Base-by-base conservation (phyloP, 1,140 invertebrate genomes). In the Panagrolaimus sp. region DNA sequence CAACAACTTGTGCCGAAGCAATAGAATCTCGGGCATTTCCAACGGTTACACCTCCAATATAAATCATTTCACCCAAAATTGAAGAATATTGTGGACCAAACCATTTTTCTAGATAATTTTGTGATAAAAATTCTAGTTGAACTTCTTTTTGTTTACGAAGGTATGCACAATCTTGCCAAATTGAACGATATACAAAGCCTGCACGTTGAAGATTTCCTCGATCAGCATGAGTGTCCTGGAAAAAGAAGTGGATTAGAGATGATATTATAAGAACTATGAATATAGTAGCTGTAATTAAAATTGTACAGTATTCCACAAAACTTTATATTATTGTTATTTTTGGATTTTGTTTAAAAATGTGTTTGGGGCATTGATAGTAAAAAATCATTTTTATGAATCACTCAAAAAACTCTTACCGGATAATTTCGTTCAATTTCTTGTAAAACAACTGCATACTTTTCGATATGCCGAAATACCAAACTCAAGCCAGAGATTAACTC, bases 131-230 rank as follows among this genome's bases (percentile, higher is more conserved):
- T 86, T 97, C 93, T 48, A 96, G 85, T 75, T 97, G 94, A 78
- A 96, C 87, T 86, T 98, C 94, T 84, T 94, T 95, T 81, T 96
- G 91, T n/a, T 93, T 89, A 62, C 94, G 86, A 25, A 90, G 88
- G 31, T 89, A 88, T 65, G 89, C 88, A 84, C 92, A 96, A 45
- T 88, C 87, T 81, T 90, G 89, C 92, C 91, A 89, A 78, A 98
- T 91, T 78, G 97, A 92, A 83, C 93, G 91, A 84, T 94, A 98
- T 31, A 98, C 90, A 72, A 89, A 88, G 75, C 93, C 90, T 51
- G 93, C 93, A 71, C 95, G 86, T 83, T 97, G 93, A 1, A 93
- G 92, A 82, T 98, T 94, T 2, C 95, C 96, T 72, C 94, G 86
- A 85, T 98, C 96, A 1, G 91, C 88, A 85, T 98, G 93, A 80